Percentiles rank a stretch among this genome's conserved stretches.
phyloP scores from a whole-genome alignment of 2,113 vertebrate genomes.

The Elachura formosa region DNA sequence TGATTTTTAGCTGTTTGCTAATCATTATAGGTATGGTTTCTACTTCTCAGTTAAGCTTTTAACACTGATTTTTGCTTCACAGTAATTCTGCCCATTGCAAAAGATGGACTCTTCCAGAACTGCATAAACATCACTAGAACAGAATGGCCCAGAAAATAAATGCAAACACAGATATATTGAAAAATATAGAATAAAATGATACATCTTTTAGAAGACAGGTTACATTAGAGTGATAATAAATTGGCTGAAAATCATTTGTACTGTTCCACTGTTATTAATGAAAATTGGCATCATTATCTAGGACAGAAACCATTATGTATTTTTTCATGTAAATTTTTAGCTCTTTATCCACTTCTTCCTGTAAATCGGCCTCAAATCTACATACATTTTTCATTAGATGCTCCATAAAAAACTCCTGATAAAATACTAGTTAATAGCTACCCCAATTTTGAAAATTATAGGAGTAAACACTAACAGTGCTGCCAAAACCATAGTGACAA shows the following conservation, averaged over 20 bases:
- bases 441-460: neutral
- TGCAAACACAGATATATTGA: neutral
- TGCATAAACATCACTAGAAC: neutral
- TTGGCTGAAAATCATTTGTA: neutral
- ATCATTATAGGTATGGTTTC: too few species aligned
- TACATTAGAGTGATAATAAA: neutral
- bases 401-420: neutral
- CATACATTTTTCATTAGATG: neutral
- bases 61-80: too few species aligned
- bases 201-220: neutral
- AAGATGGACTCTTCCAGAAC: neutral
- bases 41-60: too few species aligned
- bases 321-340: neutral
- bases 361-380: neutral
- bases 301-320: neutral
- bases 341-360: neutral
- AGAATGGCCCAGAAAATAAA: neutral
- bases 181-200: neutral
- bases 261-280: neutral
- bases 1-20: too few species aligned
- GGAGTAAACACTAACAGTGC: neutral
- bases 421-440: neutral
- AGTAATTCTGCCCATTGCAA: neutral
- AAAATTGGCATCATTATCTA: neutral
- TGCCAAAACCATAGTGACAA: neutral